A percentile compares a stretch with the other conserved stretches of the same genome.
Conservation (phyloP, 1,140 invertebrate species). For the Drosophila kohkoa region DNA sequence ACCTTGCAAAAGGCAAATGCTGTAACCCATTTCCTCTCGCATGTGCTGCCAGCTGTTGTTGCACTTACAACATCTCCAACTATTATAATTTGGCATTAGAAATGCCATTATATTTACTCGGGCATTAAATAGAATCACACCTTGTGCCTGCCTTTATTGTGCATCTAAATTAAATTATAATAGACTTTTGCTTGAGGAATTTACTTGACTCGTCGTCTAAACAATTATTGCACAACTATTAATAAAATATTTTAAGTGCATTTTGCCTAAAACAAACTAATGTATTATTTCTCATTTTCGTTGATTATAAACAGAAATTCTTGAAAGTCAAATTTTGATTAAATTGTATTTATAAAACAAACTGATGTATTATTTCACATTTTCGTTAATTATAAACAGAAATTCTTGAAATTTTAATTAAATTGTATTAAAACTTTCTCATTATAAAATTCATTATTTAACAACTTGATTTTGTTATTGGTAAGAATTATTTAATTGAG, state of each 20-base stretch:
- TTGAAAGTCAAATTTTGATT: too few species aligned
- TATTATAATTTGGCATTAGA: conserved; percentile 43
- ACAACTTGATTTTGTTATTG: too few species aligned
- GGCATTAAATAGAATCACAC: conserved; percentile 76
- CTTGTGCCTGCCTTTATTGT: conserved; percentile 51
- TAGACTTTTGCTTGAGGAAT: conserved; percentile 32
- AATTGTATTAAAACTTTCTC: too few species aligned
- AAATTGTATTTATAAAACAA: too few species aligned
- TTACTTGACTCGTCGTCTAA: not conserved
- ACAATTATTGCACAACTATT: not conserved
- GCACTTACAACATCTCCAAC: conserved; percentile 10
- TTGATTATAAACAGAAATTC: too few species aligned
- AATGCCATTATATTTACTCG: conserved; percentile 60
- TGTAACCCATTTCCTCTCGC: conserved; percentile 19
- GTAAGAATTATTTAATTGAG: too few species aligned
- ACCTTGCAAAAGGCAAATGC: conserved; percentile 37
- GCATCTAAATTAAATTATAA: conserved; percentile 59
- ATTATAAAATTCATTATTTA: too few species aligned
- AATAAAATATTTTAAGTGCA: not conserved
- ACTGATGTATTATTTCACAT: too few species aligned
- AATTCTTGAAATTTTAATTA: too few species aligned
- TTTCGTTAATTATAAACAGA: too few species aligned
- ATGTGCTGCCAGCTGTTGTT: conserved; percentile 39
- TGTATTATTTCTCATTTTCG: too few species aligned
- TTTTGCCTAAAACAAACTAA: not conserved